These are phyloP conservation scores for Picus viridis DNA, from an alignment of 2,797 vertebrate species.

Conservation along the genomic window DNA sequence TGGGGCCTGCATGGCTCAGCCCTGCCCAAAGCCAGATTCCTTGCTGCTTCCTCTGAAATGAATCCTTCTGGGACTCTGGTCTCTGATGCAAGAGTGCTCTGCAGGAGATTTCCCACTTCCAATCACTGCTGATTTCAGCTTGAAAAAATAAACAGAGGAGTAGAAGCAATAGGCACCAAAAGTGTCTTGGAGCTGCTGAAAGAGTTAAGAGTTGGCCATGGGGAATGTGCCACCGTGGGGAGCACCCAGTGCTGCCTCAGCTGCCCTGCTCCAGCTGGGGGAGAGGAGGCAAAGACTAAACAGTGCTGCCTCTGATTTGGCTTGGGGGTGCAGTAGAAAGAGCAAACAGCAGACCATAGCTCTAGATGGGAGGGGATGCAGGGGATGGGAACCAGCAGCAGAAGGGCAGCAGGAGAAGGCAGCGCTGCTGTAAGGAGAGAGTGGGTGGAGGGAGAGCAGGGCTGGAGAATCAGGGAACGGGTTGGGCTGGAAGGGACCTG, in stretches of 20 bases:
- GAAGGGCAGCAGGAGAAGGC: neutral
- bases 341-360: slow-evolving; percentile 43
- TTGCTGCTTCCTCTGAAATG: slow-evolving; percentile 25
- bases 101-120: slow-evolving; percentile 42
- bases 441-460: neutral
- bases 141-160: slow-evolving; percentile 4
- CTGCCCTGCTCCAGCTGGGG: neutral
- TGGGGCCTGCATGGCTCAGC: neutral
- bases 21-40: neutral
- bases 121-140: slow-evolving; percentile 37
- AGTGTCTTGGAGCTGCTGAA: slow-evolving; percentile 24
- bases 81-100: neutral
- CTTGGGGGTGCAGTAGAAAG: slow-evolving; percentile 23
- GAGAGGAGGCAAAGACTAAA: neutral
- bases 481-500: no score
- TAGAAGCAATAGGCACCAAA: slow-evolving; percentile 22
- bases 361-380: slow-evolving; percentile 57
- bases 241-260: slow-evolving; percentile 26
- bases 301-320: slow-evolving; percentile 29
- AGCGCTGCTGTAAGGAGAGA: neutral
- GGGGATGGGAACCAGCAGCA: neutral
- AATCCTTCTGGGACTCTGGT: slow-evolving; percentile 41
- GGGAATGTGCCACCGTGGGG: neutral
- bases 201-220: slow-evolving; percentile 11
- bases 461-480: neutral